These are phyloP conservation scores for Gila orcuttii DNA, from an alignment of 2,113 vertebrate species.

Conservation along the genomic window DNA sequence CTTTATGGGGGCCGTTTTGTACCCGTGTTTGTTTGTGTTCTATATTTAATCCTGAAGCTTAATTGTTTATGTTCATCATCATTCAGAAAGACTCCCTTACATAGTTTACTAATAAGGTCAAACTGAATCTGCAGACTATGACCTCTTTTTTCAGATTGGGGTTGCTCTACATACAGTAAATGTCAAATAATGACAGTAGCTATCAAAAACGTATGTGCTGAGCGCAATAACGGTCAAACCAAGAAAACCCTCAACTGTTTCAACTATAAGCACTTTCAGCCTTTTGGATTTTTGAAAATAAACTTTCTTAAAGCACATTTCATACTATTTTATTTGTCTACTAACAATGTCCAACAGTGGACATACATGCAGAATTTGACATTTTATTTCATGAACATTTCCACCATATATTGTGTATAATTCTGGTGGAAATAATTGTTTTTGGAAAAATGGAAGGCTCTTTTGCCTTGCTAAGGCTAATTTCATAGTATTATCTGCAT, in stretches of 20 bases:
- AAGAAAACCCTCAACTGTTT: neutral
- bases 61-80: conserved; percentile 68
- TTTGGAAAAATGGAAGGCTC: neutral
- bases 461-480: neutral
- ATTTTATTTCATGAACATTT: conserved; percentile 1
- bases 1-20: conserved; percentile 22
- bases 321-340: neutral
- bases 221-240: neutral
- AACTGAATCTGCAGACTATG: conserved; percentile 67
- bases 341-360: neutral
- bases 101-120: conserved; percentile 73
- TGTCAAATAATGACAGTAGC: neutral
- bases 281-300: neutral
- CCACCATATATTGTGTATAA: neutral
- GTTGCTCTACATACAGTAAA: conserved; percentile 18
- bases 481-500: neutral
- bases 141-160: conserved; percentile 66
- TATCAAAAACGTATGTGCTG: neutral
- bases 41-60: conserved; percentile 74
- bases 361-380: neutral
- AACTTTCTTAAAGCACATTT: neutral
- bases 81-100: conserved; percentile 60
- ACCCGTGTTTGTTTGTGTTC: conserved; percentile 51
- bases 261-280: neutral
- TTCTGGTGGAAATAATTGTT: neutral